Evolutionary conservation across 2,113 vertebrate genomes (phyloP), one percentile per base, ranked within the genome.

Genomic region (Ctenomys sociabilis): DNA sequence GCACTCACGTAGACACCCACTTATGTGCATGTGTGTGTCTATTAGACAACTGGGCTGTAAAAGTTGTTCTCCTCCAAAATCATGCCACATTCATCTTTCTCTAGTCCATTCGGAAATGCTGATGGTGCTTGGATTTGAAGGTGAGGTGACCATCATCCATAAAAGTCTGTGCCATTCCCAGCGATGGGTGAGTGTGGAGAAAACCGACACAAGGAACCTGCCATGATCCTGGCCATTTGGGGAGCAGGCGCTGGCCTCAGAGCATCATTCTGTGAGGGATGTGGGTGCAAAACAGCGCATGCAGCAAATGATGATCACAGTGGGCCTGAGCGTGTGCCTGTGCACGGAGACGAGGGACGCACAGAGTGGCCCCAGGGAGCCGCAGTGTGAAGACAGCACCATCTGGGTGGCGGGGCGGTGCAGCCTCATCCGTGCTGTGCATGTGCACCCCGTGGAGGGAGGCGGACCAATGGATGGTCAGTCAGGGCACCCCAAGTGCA

Each of bases 221-320:
- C 2, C 6, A 1, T 61, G 14, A 63, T 7, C 22, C 16, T n/a
- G 16, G 52, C 5, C 12, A 2, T 40, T 19, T 2, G 35, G 68
- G 57, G 45, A 5, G 28, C 4, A 7, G 3, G 5, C 21, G 0
- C 0, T 4, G 66, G 45, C 32, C 52, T 24, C 63, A 35, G 35
- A 72, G 26, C 40, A 16, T 35, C 49, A 21, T 49, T 63, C 30
- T 24, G 61, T 35, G 35, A 3, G 9, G 63, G 13, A 70, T 10
- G 7, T 7, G 21, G 22, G 13, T 59, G 13, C 10, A 28, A 37
- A 84, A 84, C 3, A 7, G 28, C 26, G 59, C 19, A 54, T 28
- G 7, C 12, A 52, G 63, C 26, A 88, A 54, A 70, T 3, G 52
- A 6, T 9, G 45, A 8, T 21, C 0, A 63, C 6, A 16, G 3